phyloP scores from a whole-genome alignment of 2,888 invertebrate species.

The Chloroclysta siterata region DNA sequence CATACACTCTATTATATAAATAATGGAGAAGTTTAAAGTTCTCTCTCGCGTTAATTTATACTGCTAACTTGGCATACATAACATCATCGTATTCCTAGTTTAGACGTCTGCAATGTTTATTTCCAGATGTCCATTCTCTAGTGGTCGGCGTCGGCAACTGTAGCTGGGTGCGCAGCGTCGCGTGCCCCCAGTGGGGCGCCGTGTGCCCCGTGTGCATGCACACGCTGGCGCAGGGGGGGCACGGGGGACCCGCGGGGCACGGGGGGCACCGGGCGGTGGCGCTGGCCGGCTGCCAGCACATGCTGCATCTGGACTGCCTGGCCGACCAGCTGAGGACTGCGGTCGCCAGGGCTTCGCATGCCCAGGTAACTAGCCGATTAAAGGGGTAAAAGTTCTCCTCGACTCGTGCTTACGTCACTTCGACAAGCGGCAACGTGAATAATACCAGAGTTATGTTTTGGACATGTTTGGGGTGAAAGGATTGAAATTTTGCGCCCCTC shows the following conservation, averaged over 20 bases:
- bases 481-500: too few relatives aligned
- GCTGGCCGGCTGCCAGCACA: slow-evolving; percentile 91
- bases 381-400: too few relatives aligned
- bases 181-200: slow-evolving; percentile 87
- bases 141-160: slow-evolving; percentile 5
- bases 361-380: slow-evolving; percentile 11
- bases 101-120: background rate
- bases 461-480: too few relatives aligned
- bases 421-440: too few relatives aligned
- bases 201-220: slow-evolving; percentile 90
- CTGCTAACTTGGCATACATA: too few relatives aligned
- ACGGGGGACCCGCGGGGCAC: slow-evolving; percentile 84
- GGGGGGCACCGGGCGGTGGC: slow-evolving; percentile 82
- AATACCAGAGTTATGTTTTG: too few relatives aligned
- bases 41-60: too few relatives aligned
- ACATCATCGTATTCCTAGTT: too few relatives aligned
- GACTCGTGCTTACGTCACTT: too few relatives aligned
- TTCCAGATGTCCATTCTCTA: slow-evolving; percentile 3
- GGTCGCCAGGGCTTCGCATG: slow-evolving; percentile 15
- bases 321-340: slow-evolving; percentile 86
- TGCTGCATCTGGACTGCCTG: slow-evolving; percentile 92
- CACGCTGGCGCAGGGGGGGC: slow-evolving; percentile 83
- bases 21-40: too few relatives aligned
- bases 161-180: slow-evolving; percentile 49
- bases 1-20: too few relatives aligned